A percentile compares a stretch with the other conserved stretches of the same genome.
These are phyloP conservation scores for Sinonovacula constricta DNA, from an alignment of 1,140 invertebrate genomes.

Conservation along the genomic window DNA sequence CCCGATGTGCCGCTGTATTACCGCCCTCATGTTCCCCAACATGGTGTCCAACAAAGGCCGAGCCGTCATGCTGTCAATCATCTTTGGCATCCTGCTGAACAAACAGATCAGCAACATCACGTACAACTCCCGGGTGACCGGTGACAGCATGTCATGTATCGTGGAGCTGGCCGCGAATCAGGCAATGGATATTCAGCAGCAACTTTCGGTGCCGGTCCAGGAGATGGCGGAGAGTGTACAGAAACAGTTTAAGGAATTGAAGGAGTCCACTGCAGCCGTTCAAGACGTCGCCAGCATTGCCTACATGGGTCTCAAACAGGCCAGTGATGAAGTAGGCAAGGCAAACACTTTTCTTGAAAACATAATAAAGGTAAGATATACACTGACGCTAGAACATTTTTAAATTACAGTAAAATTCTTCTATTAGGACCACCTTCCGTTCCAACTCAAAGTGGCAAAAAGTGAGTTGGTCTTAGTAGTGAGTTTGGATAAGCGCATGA, in stretches of 20 bases:
- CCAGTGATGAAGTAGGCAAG: neutral
- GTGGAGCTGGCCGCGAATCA: constrained; percentile 34
- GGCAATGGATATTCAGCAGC: neutral
- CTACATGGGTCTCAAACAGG: neutral
- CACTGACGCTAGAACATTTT: no score
- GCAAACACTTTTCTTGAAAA: constrained; percentile 1
- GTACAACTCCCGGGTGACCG: constrained; percentile 25
- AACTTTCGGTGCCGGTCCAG: constrained; percentile 14
- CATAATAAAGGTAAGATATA: constrained; percentile 15
- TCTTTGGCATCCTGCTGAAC: constrained; percentile 34
- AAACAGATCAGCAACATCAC: constrained; percentile 24
- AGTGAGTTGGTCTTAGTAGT: no score
- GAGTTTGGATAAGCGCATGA: no score
- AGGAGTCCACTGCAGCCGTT: neutral
- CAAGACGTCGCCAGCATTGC: neutral
- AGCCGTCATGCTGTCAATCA: constrained; percentile 25
- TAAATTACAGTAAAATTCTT: no score
- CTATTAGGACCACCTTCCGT: no score
- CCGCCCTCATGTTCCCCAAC: constrained; percentile 26
- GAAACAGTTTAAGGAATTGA: constrained; percentile 8
- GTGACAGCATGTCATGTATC: constrained; percentile 41
- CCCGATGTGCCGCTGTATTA: constrained; percentile 10
- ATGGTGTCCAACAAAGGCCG: constrained; percentile 27
- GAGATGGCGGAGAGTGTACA: constrained; percentile 16
- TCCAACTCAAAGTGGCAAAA: no score